These are phyloP conservation scores for Pteropus alecto DNA, from an alignment of 2,113 vertebrate genomes.

Conservation along the genomic window DNA sequence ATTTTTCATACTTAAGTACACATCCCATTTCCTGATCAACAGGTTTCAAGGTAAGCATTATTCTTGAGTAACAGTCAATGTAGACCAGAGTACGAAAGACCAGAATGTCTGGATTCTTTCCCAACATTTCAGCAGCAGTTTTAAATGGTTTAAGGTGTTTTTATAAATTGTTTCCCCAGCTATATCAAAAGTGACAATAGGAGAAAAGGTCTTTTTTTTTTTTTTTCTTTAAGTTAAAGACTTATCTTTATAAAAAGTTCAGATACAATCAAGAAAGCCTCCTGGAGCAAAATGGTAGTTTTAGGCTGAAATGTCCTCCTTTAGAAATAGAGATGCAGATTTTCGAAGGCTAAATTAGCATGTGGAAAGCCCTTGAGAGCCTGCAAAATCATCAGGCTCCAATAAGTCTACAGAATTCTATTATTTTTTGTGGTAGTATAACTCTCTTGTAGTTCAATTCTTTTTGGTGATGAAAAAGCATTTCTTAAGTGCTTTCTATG, in stretches of 20 bases:
- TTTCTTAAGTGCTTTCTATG: not conserved
- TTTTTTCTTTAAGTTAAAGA: not conserved
- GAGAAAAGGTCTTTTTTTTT: not conserved
- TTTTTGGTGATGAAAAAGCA: not conserved
- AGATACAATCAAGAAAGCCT: not conserved
- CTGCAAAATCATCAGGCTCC: not conserved
- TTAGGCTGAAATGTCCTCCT: not conserved
- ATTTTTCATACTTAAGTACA: slow-evolving; percentile 45
- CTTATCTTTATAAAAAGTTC: not conserved
- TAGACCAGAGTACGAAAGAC: not conserved
- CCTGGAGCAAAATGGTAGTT: not conserved
- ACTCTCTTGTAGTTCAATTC: not conserved
- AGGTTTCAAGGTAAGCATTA: slow-evolving; percentile 28
- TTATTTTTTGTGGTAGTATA: not conserved
- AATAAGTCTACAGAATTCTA: not conserved
- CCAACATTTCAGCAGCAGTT: not conserved
- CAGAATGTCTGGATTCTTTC: not conserved
- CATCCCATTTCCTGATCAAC: slow-evolving; percentile 54
- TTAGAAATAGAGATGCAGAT: not conserved
- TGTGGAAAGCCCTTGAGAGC: not conserved
- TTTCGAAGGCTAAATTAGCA: not conserved
- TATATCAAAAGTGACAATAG: not conserved
- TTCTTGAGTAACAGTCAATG: not conserved
- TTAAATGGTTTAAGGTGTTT: not conserved
- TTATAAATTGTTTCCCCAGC: not conserved